phyloP scores from a whole-genome alignment of 2,888 invertebrate genomes.

The Calliscelio sp. region DNA sequence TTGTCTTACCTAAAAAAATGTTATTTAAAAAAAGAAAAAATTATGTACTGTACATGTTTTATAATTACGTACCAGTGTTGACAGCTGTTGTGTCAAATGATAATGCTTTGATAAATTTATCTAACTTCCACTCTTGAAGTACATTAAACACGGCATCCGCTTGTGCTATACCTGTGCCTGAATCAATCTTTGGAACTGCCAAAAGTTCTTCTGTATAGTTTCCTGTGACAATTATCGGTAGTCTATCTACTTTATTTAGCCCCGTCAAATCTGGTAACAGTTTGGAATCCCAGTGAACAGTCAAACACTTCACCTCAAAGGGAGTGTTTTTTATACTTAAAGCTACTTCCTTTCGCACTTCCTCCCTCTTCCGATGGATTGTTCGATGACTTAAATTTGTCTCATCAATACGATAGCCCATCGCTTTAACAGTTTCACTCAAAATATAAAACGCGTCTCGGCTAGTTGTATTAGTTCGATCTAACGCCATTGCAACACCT shows the following conservation, averaged over 20 bases:
- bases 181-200: slow-evolving; percentile 60
- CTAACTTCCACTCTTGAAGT: slow-evolving; percentile 23
- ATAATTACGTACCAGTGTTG: slow-evolving; percentile 10
- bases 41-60: background rate
- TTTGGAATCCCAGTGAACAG: slow-evolving; percentile 14
- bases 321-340: background rate
- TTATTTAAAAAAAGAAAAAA: too few species aligned
- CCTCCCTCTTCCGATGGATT: background rate
- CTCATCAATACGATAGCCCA: slow-evolving; percentile 1
- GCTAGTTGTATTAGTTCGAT: background rate
- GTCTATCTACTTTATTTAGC: slow-evolving; percentile 49
- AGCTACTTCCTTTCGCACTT: background rate
- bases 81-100: slow-evolving; percentile 28
- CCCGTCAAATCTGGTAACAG: background rate
- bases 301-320: background rate
- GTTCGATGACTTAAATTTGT: slow-evolving; percentile 8
- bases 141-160: slow-evolving; percentile 47
- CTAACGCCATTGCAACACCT: background rate
- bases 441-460: slow-evolving; percentile 16
- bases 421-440: background rate
- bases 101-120: slow-evolving; percentile 8
- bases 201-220: slow-evolving; percentile 57
- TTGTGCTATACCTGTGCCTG: slow-evolving; percentile 57
- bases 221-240: slow-evolving; percentile 60
- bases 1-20: too few species aligned